Conservation (phyloP, 2,888 invertebrate species). For the Dusona sp. region DNA sequence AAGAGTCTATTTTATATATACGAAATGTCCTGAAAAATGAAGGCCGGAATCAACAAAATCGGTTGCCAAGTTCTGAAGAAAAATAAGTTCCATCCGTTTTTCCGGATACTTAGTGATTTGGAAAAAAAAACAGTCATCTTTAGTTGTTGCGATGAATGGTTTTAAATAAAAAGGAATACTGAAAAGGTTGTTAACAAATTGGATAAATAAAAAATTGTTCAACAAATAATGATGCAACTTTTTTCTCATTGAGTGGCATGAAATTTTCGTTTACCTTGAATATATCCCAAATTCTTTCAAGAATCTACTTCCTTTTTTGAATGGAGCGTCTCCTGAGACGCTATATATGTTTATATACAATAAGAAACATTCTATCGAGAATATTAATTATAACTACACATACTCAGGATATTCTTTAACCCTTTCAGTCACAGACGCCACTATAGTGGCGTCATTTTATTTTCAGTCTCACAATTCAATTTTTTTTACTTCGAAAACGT, state of each 20-base stretch:
- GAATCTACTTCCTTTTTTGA: no score
- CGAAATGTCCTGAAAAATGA: not conserved
- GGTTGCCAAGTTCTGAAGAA: not conserved
- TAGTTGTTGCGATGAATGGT: not conserved
- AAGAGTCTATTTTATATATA: not conserved
- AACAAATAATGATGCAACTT: not conserved
- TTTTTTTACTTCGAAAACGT: no score
- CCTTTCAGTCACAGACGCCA: no score
- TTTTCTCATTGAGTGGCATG: not conserved
- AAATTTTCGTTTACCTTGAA: not conserved
- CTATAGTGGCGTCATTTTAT: no score
- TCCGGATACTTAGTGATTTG: not conserved
- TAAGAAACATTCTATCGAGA: no score
- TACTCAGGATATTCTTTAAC: no score
- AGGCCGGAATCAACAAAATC: not conserved
- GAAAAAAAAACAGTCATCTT: not conserved
- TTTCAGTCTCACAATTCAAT: no score
- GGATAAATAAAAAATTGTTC: not conserved
- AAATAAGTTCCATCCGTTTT: not conserved
- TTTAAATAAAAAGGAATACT: not conserved
- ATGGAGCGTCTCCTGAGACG: no score
- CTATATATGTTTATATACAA: no score
- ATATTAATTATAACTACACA: no score
- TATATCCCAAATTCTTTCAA: no score
- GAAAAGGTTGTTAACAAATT: not conserved